These are phyloP conservation scores for Caenorhabditis brenneri DNA, from an alignment of 1,140 invertebrate species.

Conservation along the genomic window DNA sequence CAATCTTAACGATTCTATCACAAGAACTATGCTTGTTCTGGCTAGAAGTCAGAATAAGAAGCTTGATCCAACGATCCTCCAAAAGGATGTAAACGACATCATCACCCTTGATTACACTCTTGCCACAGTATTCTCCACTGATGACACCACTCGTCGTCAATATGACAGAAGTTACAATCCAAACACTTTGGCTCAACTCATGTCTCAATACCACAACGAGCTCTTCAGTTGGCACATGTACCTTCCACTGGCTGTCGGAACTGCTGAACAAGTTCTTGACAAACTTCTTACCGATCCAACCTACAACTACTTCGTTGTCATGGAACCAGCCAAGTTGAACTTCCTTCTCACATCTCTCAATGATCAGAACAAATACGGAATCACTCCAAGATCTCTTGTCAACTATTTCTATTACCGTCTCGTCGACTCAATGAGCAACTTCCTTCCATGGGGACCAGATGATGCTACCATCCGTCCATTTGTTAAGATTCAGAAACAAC, in stretches of 20 bases:
- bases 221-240: constrained; percentile 39
- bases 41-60: constrained; percentile 41
- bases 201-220: not conserved
- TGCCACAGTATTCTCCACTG: constrained; percentile 58
- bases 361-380: constrained; percentile 2
- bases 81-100: constrained; percentile 54
- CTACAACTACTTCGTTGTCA: constrained; percentile 46
- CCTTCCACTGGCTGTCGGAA: not conserved
- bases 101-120: constrained; percentile 59
- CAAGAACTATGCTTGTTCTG: constrained; percentile 33
- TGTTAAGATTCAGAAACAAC: constrained; percentile 39
- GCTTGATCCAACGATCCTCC: constrained; percentile 45
- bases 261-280: constrained; percentile 18
- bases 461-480: no score
- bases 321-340: constrained; percentile 46
- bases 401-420: constrained; percentile 64
- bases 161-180: constrained; percentile 60
- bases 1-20: constrained; percentile 9
- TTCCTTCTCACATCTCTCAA: constrained; percentile 30
- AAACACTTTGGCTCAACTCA: constrained; percentile 29
- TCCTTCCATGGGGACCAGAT: constrained; percentile 54
- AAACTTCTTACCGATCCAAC: not conserved
- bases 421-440: constrained; percentile 50
- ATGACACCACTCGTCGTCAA: constrained; percentile 55
- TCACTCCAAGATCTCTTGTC: constrained; percentile 55